Conservation (phyloP, 2,888 invertebrate species). For the Tipula lateralis region DNA sequence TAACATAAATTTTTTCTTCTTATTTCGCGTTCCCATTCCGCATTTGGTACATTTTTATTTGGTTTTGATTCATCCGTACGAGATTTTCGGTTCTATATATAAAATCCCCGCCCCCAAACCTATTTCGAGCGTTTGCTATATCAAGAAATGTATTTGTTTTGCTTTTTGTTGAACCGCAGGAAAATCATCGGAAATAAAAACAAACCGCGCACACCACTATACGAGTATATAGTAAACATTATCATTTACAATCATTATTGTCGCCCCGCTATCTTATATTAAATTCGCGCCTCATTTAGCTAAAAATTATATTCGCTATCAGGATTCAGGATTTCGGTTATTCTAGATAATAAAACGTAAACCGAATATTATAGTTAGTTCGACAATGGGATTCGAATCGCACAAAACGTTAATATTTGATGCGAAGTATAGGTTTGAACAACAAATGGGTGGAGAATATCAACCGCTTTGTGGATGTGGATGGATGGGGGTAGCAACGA, state of each 20-base stretch:
- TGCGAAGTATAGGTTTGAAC: background rate
- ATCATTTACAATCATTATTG: constrained; percentile 1
- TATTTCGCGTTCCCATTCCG: background rate
- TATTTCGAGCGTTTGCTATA: background rate
- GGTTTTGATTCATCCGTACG: constrained; percentile 14
- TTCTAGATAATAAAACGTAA: background rate
- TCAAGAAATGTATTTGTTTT: background rate
- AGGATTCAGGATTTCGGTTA: background rate
- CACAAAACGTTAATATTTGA: background rate
- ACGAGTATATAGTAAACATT: background rate
- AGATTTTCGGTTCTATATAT: background rate
- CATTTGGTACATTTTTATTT: background rate
- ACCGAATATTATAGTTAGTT: background rate
- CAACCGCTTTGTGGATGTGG: too few relatives aligned
- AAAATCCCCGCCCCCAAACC: background rate
- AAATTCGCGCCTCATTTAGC: constrained; percentile 15
- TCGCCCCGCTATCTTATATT: background rate
- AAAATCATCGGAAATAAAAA: background rate
- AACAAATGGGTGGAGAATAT: too few relatives aligned
- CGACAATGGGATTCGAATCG: background rate
- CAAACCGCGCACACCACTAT: background rate
- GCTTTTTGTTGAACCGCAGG: background rate
- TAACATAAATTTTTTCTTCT: constrained; percentile 19
- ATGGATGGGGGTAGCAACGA: background rate
- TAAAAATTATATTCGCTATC: background rate